A percentile compares a stretch with the other conserved stretches of the same genome.
These are phyloP conservation scores for Clivina fossor DNA, from an alignment of 2,888 invertebrate species.

Conservation along the genomic window DNA sequence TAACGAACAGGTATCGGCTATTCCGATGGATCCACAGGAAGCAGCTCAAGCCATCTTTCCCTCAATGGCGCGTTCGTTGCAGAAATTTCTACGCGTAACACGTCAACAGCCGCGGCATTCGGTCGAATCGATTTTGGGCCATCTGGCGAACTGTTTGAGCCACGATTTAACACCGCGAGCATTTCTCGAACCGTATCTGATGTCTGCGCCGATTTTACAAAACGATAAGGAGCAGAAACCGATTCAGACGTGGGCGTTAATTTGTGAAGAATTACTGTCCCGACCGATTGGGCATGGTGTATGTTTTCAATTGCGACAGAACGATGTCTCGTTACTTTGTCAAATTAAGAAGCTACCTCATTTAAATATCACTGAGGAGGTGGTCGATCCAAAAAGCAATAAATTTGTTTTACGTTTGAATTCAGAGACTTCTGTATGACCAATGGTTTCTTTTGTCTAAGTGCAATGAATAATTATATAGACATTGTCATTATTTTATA, in stretches of 20 bases:
- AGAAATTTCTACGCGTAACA: constrained; percentile 94
- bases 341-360: constrained; percentile 85
- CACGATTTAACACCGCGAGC: constrained; percentile 93
- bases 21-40: constrained; percentile 90
- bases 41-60: constrained; percentile 98
- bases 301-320: constrained; percentile 89
- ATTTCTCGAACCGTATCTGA: constrained; percentile 91
- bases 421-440: constrained; percentile 96
- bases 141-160: constrained; percentile 87
- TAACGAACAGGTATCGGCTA: constrained; percentile 71
- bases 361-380: constrained; percentile 93
- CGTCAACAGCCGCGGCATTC: constrained; percentile 95
- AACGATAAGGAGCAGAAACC: constrained; percentile 79
- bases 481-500: too few relatives aligned
- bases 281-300: constrained; percentile 80
- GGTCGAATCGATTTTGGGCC: constrained; percentile 88
- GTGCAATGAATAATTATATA: constrained; percentile 15
- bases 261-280: constrained; percentile 89
- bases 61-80: constrained; percentile 91
- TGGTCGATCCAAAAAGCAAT: constrained; percentile 93
- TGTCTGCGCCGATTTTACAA: constrained; percentile 80
- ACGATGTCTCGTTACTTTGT: constrained; percentile 89
- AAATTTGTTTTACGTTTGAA: constrained; percentile 92
- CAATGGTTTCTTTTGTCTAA: constrained; percentile 36
- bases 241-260: constrained; percentile 94